Evolutionary conservation across 2,113 vertebrate genomes (phyloP).

Genomic region (Nothocercus nigrocapillus): DNA sequence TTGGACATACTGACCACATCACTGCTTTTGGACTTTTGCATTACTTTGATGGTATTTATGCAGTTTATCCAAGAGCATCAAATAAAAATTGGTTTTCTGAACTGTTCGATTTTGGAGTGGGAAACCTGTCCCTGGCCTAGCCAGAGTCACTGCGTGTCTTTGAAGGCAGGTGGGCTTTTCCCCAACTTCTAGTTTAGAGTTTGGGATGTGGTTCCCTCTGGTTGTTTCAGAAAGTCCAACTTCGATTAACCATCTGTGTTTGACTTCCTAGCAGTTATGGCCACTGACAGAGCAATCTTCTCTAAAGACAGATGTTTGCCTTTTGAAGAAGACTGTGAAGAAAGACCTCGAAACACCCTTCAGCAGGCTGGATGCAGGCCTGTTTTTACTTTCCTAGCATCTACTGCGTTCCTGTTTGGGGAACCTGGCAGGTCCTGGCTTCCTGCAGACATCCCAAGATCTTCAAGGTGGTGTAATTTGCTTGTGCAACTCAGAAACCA

Average conservation of each 20-base stretch:
- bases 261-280: neutral
- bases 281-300: neutral
- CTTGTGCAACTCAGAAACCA: conserved; percentile 34
- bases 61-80: neutral
- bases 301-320: conserved; percentile 2
- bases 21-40: neutral
- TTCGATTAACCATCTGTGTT: neutral
- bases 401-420: neutral
- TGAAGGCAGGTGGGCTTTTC: neutral
- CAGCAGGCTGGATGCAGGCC: neutral
- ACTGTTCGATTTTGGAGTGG: neutral
- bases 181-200: neutral
- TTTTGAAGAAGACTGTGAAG: neutral
- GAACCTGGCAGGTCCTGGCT: neutral
- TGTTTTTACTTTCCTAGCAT: neutral
- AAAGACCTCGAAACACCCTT: neutral
- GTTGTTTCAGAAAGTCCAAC: neutral
- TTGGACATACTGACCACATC: rapidly evolving
- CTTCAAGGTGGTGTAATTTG: neutral
- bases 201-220: neutral
- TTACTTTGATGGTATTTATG: neutral
- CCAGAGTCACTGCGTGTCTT: neutral
- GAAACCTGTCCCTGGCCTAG: neutral
- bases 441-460: neutral
- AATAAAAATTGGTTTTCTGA: neutral